A percentile compares a stretch with the other conserved stretches of the same genome.
Evolutionary conservation across 2,797 vertebrate species (phyloP).

Genomic region (Sebastes kiyomatsui): DNA sequence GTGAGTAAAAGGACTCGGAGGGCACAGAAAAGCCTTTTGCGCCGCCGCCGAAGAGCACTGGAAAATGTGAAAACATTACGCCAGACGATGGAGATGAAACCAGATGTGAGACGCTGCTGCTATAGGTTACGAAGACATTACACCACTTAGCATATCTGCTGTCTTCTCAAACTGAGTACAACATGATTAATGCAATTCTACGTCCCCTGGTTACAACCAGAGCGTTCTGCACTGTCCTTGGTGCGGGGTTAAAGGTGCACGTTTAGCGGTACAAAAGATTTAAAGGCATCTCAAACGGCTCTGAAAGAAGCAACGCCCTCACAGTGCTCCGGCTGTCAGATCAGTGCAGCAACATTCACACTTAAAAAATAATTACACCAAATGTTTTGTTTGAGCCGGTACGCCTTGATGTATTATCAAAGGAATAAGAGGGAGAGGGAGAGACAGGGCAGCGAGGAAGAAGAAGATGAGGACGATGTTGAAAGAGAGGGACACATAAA

Average conservation of each 20-base stretch:
- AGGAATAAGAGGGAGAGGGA: constrained; percentile 42
- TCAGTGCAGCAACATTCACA: constrained; percentile 37
- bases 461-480: constrained; percentile 44
- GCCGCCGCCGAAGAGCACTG: constrained; percentile 11
- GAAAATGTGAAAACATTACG: constrained; percentile 27
- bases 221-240: not conserved
- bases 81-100: constrained; percentile 14
- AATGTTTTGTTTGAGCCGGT: constrained; percentile 67
- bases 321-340: constrained; percentile 30
- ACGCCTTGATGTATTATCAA: constrained; percentile 77
- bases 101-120: constrained; percentile 1
- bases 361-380: constrained; percentile 70
- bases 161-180: not conserved
- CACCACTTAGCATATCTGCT: not conserved
- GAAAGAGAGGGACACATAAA: constrained; percentile 46
- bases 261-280: not conserved
- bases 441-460: constrained; percentile 30
- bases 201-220: not conserved
- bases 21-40: constrained; percentile 13
- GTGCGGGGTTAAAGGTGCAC: constrained; percentile 30
- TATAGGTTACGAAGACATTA: not conserved
- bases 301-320: constrained; percentile 4
- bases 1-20: constrained; percentile 9
- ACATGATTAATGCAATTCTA: not conserved
- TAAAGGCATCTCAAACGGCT: not conserved